Percentiles rank a stretch among this genome's conserved stretches.
These are phyloP conservation scores for Actenoides lindsayi DNA, from an alignment of 2,113 vertebrate genomes.

Conservation along the genomic window DNA sequence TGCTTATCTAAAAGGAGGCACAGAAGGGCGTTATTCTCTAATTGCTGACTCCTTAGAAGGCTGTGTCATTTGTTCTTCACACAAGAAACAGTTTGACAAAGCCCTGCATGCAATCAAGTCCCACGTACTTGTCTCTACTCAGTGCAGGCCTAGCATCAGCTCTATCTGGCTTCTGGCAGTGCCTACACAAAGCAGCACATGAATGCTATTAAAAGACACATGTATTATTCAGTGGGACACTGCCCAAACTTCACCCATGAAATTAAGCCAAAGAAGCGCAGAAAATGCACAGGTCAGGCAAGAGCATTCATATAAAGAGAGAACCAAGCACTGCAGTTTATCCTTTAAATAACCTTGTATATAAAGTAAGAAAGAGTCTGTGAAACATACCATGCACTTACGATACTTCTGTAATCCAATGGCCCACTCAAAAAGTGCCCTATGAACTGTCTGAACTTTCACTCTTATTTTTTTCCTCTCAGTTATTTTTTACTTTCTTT, in stretches of 20 bases:
- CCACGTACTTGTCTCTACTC: not conserved
- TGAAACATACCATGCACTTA: not conserved
- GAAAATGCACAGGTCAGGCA: slow-evolving; percentile 16
- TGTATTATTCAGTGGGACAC: slow-evolving; percentile 38
- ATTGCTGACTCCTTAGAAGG: not conserved
- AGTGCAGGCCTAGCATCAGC: not conserved
- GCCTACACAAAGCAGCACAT: not conserved
- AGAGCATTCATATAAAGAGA: not conserved
- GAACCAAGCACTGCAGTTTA: not conserved
- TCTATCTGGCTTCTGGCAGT: not conserved
- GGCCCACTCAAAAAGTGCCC: not conserved
- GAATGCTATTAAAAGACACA: slow-evolving; percentile 33
- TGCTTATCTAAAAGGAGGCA: not conserved
- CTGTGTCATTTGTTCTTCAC: not conserved
- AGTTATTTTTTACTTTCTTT: not conserved
- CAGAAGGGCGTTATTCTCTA: not conserved
- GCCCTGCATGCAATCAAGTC: not conserved
- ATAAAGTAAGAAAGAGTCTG: not conserved
- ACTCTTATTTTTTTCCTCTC: not conserved
- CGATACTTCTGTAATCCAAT: not conserved
- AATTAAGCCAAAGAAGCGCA: not conserved
- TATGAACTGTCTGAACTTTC: not conserved
- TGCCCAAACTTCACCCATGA: not conserved
- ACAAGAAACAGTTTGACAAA: not conserved
- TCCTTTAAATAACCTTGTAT: not conserved